Evolutionary conservation across 2,888 invertebrate species (phyloP).

Genomic region (Euphydryas editha): DNA sequence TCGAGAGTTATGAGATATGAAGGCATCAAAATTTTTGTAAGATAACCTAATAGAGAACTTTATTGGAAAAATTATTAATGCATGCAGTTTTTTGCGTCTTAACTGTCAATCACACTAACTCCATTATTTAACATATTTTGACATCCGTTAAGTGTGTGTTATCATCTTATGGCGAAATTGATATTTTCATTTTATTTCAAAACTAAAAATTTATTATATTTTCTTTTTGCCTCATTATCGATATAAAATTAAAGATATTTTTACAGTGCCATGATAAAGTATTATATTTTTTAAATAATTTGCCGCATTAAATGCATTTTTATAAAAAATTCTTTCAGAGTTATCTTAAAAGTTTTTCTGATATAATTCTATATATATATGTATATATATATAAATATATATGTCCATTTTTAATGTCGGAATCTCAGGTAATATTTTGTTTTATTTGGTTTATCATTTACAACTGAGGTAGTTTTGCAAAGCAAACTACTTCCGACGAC

Average conservation of each 20-base stretch:
- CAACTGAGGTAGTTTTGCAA: constrained; percentile 62
- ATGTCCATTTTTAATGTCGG: too few species aligned
- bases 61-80: constrained; percentile 14
- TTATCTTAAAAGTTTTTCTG: constrained; percentile 53
- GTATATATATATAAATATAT: too few species aligned
- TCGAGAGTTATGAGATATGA: constrained; percentile 14
- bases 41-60: constrained; percentile 14
- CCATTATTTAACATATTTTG: constrained; percentile 41
- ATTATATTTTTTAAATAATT: constrained; percentile 80
- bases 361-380: too few species aligned
- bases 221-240: constrained; percentile 49
- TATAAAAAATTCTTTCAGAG: constrained; percentile 51
- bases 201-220: constrained; percentile 36
- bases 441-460: constrained; percentile 53
- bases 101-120: constrained; percentile 60
- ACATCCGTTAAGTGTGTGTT: too few species aligned
- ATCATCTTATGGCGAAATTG: too few species aligned
- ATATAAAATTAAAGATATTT: constrained; percentile 61
- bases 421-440: constrained; percentile 64
- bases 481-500: constrained; percentile 64
- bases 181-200: background rate
- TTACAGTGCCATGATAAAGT: constrained; percentile 81
- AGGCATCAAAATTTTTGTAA: constrained; percentile 2
- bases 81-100: constrained; percentile 68
- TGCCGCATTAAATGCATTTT: constrained; percentile 81